Evolutionary conservation across 2,113 vertebrate genomes (phyloP).

Genomic region (Euleptes europaea): DNA sequence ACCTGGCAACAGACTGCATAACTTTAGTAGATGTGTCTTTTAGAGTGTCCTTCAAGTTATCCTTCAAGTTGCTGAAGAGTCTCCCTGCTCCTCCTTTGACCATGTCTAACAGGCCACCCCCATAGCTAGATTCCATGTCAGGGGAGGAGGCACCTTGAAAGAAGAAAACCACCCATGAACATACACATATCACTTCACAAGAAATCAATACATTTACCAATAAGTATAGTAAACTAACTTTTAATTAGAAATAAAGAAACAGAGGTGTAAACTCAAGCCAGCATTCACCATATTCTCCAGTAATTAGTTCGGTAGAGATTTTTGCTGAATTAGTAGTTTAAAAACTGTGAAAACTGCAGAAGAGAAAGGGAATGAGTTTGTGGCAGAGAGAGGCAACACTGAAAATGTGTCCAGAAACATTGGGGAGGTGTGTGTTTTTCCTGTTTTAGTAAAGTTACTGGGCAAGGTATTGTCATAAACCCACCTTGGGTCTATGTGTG

Average conservation of each 20-base stretch:
- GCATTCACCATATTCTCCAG: neutral
- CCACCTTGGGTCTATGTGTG: no score
- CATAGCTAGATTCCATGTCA: slow-evolving; percentile 94
- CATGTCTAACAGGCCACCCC: slow-evolving; percentile 95
- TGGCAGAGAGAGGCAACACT: neutral
- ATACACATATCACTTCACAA: neutral
- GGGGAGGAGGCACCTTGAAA: slow-evolving; percentile 78
- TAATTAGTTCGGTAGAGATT: neutral
- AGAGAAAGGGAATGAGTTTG: neutral
- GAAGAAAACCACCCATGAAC: slow-evolving; percentile 14
- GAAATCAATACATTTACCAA: neutral
- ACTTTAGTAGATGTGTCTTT: slow-evolving; percentile 98
- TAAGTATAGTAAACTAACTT: neutral
- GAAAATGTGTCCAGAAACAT: neutral
- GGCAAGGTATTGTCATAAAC: no score
- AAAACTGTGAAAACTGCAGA: no score
- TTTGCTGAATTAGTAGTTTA: no score
- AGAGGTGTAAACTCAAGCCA: neutral
- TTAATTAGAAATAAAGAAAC: no score
- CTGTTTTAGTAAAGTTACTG: neutral
- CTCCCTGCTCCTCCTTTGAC: slow-evolving; percentile 97
- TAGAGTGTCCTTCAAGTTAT: slow-evolving; percentile 97
- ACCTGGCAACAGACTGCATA: slow-evolving; percentile 97
- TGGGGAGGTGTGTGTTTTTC: neutral
- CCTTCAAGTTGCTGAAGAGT: slow-evolving; percentile 98